Evolutionary conservation across 1,140 invertebrate species (phyloP), one percentile per base, ranked within the genome.

Genomic region (Aricia agestis): DNA sequence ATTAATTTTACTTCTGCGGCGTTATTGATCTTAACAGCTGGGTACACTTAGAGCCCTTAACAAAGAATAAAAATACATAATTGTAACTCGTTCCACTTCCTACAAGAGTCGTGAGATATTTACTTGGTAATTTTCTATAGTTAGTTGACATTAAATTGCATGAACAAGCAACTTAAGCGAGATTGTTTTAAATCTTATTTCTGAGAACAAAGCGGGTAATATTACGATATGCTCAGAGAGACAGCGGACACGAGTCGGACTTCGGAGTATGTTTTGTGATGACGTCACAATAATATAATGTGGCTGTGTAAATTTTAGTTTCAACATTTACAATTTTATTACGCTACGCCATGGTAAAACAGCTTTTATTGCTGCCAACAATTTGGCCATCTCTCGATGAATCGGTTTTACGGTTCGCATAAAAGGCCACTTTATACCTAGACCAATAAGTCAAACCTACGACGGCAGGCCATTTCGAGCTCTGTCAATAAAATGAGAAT

Each of bases 81-180:
- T 63, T 19, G 17, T 59, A 11, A 18, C 18, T 11, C 18, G 59
- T 63, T 63, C 59, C 11, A 63, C 59, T 63, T 63, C 45, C 45
- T 52, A 19, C 18, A 63, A 19, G 6, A 63, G 59, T 63, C 59
- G 59, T 63, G 59, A 63, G 59, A 19, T 63, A 63, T 63, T 18
- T 19, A 63, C 59, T 63, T 63, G 59, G 59, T 25, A 19, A 63
- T 63, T 63, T 63, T 63, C 59, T 63, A 63, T 63, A 63, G 18
- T 63, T 63, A 63, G 59, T 63, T 63, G 59, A 63, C 59, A 63
- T 63, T 63, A 63, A 63, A 63, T 63, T 19, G 59, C 59, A 63
- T 63, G 59, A 63, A 25, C 59, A 18, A 63, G 59, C 59, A 63
- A 63, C 59, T 63, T 11, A 17, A 11, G 10, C 59, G 59, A 63